Conservation (phyloP, 2,888 invertebrate genomes). For the Drosophila sordidula region DNA sequence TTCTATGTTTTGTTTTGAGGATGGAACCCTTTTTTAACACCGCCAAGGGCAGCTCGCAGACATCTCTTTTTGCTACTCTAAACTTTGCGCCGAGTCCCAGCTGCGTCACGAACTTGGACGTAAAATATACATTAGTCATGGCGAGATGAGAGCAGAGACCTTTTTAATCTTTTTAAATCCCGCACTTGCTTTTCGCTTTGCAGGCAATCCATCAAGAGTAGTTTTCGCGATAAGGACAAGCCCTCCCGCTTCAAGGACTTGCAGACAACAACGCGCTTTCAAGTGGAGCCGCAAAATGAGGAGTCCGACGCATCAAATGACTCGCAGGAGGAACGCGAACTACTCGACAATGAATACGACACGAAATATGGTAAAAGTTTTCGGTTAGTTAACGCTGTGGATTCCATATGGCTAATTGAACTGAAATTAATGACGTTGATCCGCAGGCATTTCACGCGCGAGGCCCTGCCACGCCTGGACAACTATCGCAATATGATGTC, state of each 20-base stretch:
- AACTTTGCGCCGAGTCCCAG: neutral
- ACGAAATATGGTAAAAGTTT: conserved; percentile 92
- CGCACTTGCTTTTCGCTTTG: conserved; percentile 12
- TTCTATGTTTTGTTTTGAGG: neutral
- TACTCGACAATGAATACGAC: conserved; percentile 87
- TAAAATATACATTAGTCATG: conserved; percentile 19
- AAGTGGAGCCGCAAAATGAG: conserved; percentile 85
- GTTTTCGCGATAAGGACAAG: conserved; percentile 88
- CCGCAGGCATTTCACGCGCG: conserved; percentile 92
- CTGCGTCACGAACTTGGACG: neutral
- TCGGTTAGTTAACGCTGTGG: conserved; percentile 86
- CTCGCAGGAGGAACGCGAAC: conserved; percentile 85
- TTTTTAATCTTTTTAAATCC: conserved; percentile 12
- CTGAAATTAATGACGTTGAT: neutral
- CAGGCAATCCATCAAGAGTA: conserved; percentile 87
- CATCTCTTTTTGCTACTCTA: neutral
- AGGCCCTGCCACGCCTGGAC: conserved; percentile 94
- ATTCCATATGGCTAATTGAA: neutral
- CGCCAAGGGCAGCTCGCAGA: conserved; percentile 7
- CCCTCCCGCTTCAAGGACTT: conserved; percentile 87
- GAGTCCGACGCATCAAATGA: conserved; percentile 85
- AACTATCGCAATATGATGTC: conserved; percentile 96
- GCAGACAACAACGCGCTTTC: conserved; percentile 88
- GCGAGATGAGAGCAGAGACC: conserved; percentile 6
- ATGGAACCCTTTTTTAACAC: conserved; percentile 1